These are phyloP conservation scores for Tridacna crocea DNA, from an alignment of 2,888 invertebrate genomes.

Conservation along the genomic window DNA sequence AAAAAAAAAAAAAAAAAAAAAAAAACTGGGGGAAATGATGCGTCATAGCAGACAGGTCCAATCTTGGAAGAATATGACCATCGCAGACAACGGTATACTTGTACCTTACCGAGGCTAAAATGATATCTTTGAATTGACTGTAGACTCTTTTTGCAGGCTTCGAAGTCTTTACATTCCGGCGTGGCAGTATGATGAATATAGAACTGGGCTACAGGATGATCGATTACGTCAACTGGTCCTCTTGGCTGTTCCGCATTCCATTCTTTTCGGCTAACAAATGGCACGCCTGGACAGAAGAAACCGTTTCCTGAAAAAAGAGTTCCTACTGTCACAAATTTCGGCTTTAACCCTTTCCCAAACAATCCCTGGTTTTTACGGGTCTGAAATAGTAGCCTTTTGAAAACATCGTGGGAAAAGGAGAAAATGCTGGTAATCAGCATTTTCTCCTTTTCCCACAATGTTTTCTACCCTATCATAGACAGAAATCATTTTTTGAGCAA, in stretches of 20 bases:
- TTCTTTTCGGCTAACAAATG: background rate
- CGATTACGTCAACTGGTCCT: background rate
- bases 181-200: constrained; percentile 15
- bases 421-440: background rate
- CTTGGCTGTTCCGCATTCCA: background rate
- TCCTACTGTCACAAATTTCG: no score
- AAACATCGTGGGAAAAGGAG: background rate
- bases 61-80: no score
- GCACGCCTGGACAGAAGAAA: background rate
- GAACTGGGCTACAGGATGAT: background rate
- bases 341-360: no score
- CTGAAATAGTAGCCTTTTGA: background rate
- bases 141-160: background rate
- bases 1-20: no score
- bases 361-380: no score
- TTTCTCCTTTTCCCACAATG: constrained; percentile 3
- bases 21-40: no score
- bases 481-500: no score
- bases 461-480: background rate
- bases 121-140: background rate
- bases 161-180: background rate
- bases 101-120: background rate
- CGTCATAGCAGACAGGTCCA: no score
- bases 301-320: background rate
- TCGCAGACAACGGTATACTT: no score